Base-by-base conservation (phyloP, 2,888 invertebrate species). In the Macropis europaea region DNA sequence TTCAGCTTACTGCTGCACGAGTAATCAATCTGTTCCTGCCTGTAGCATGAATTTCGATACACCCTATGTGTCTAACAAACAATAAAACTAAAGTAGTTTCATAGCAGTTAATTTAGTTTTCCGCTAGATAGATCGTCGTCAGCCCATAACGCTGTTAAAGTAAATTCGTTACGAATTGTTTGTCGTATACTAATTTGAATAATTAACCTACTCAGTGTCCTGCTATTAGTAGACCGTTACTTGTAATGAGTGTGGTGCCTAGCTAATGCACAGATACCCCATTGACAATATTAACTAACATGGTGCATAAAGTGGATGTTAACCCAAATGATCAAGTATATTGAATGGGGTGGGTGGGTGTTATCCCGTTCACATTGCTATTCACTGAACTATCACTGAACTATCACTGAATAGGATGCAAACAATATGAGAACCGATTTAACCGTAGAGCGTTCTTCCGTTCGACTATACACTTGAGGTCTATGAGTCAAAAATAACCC, bases 171-270 rank as follows among this genome's bases (percentile, higher is more conserved):
- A 50, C 32, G 34, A 48, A 50, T 48, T 43, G 59, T 34, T 56
- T 40, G 40, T 62, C 43, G 61, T 32, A 40, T 48, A 26, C 62
- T 63, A 42, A 50, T 68, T 56, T 63, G 17, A 52, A 63, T 57
- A 63, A 63, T 69, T 69, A 57, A 63, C 57, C 30, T 22, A 26
- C 28, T 42, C 6, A 2, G n/a, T 48, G 34, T 45, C 54, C 52
- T 42, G 45, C 40, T 19, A 30, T n/a, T 32, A 67, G 15, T 13
- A 30, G 15, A 13, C 17, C 38, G 22, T 32, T 26, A 13, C 32
- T 47, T 11, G 24, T 61, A 60, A 61, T 19, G 52, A 53, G 47
- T 26, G 17, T 24, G 38, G 7, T 47, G 28, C 7, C 28, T 9
- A 13, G 24, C 28, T 13, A 54, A 61, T 28, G n/a, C 28, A 19